Base-by-base conservation (phyloP, 2,113 vertebrate species). In the Abramis brama region DNA sequence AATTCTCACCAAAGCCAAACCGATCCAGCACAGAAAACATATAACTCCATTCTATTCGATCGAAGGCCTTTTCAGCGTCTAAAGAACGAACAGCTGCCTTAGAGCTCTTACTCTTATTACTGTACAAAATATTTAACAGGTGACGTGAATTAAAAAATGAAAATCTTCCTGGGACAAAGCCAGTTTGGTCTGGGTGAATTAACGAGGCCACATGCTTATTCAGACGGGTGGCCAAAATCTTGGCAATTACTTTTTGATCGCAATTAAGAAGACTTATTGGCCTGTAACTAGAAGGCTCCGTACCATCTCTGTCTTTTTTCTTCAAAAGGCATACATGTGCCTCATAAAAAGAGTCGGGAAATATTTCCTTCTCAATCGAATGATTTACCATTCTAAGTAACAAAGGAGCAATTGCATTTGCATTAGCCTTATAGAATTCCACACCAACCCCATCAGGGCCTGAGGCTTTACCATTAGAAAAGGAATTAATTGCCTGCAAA, bases 281-380 rank as follows among this genome's bases (percentile, higher is more conserved):
- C 21, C 36, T 73, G 36, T 45, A 73, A 73, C 36, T 47, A 25
- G 73, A 75, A n/a, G 39, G 23, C 21, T 47, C 73, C 13, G 43
- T 75, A 47, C 13, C 21, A 45, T 74, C 71, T 45, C 36, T 45
- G 6, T 73, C 71, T 39, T 45, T 74, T 74, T 74, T 74, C 71
- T 43, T 43, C 11, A 74, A 19, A 39, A 74, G 10, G 8, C 39
- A 74, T 45, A 74, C 13, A 6, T 74, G 17, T 74, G 71, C 71
- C 39, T 47, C 71, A 74, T 74, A 47, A 10, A 74, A 45, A 39
- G 71, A 74, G 5, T 74, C 45, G 2, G 45, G 45, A 45, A 45
- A 45, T 45, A 45, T 45, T 45, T 45, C 10, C 45, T 11, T 45
- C 39, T 45, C 45, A 45, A 11, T 45, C 2, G 9, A 45, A 11